Evolutionary conservation across 2,113 vertebrate genomes (phyloP), one percentile per base, ranked within the genome.

Genomic region (Hyla sarda): DNA sequence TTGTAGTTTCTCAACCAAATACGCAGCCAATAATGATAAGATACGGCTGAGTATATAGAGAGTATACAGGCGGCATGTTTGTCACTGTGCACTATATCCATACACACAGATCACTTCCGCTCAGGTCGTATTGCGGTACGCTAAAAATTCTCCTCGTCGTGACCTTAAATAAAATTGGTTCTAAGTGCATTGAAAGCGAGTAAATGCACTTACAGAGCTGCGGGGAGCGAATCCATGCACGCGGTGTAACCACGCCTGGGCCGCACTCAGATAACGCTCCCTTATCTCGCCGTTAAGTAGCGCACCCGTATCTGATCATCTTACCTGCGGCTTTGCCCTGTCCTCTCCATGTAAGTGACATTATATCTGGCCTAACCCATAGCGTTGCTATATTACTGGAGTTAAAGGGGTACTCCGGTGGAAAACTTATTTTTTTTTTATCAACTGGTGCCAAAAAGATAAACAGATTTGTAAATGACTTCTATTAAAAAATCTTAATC

Each of bases 201-300:
- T 0, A 41, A 21, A 80, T 60, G 34, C 62, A 79, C 52, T 79
- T n/a, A 58, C 52, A 41, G 52, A 0, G 11, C 32, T 41, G 76
- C 21, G 1, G 50, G 11, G 19, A 34, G 50, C 17, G 16, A 74
- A 52, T 47, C 79, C 30, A 30, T 47, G 23, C 41, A 19, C 62
- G 56, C 65, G 2, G 50, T 5, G 21, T 25, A n/a, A 32, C 82
- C 52, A 34, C 82, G 19, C 82, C 82, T 58, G 65, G 81, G 50
- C 30, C 14, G 69, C 21, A 3, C 19, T 21, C 28, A 41, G 69
- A 83, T 83, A 83, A 83, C 8, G 5, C n/a, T 3, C 21, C 32
- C 45, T 83, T 74, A 83, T 83, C 50, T 32, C 34, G 2, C 13
- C 14, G 8, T 3, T 56, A 23, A 54, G 48, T 72, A 72, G 34